A percentile compares a stretch with the other conserved stretches of the same genome.
phyloP scores from a whole-genome alignment of 2,113 vertebrate species.

The Serinus canaria region DNA sequence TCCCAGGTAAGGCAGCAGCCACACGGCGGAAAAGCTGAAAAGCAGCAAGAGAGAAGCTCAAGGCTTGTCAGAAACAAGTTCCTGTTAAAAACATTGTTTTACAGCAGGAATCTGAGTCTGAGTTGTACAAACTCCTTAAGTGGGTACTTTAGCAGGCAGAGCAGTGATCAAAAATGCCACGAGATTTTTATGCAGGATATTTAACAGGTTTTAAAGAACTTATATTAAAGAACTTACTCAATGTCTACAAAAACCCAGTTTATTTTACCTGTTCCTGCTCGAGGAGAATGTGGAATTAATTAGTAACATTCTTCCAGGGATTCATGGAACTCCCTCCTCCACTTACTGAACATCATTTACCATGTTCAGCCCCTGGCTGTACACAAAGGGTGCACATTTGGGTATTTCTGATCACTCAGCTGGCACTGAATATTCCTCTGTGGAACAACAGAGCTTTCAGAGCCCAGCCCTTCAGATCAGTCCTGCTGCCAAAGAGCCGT shows the following conservation, averaged over 20 bases:
- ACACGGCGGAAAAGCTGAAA: slow-evolving; percentile 85
- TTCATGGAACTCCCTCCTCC: neutral
- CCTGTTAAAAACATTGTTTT: rapidly evolving
- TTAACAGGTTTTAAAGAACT: neutral
- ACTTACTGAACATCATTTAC: neutral
- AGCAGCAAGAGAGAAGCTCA: neutral
- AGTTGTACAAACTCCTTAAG: rapidly evolving
- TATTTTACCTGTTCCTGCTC: neutral
- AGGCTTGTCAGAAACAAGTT: neutral
- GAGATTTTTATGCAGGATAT: neutral
- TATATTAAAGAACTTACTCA: neutral
- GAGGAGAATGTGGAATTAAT: neutral
- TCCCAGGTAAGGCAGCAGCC: slow-evolving; percentile 85
- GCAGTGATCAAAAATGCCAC: neutral
- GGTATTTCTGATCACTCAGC: neutral
- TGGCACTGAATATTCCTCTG: neutral
- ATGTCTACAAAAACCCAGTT: neutral
- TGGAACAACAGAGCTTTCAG: neutral
- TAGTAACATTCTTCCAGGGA: neutral
- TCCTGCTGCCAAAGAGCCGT: neutral
- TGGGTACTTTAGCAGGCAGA: neutral
- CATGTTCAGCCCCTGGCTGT: neutral
- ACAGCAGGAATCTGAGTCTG: neutral
- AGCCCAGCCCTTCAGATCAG: neutral
- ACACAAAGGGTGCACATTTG: neutral